These are phyloP conservation scores for Gnathonemus echidnorhynchus DNA, from an alignment of 2,113 vertebrate genomes.

Conservation along the genomic window DNA sequence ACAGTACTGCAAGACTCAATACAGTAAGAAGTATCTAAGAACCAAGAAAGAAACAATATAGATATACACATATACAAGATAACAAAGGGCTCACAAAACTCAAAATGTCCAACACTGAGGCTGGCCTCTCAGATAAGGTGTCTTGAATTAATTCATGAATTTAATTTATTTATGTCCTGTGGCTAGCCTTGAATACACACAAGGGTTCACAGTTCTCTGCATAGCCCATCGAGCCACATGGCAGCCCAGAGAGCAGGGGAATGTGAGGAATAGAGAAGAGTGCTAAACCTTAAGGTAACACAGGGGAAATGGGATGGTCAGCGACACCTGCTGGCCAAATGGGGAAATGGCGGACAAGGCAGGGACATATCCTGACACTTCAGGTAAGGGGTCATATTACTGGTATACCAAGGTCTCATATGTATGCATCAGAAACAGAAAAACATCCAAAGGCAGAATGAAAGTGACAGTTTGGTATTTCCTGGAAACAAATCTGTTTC, in stretches of 20 bases:
- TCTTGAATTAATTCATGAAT: neutral
- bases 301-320: neutral
- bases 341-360: neutral
- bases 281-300: neutral
- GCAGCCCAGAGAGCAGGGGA: neutral
- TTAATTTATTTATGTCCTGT: neutral
- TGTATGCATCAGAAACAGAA: neutral
- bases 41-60: neutral
- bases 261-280: neutral
- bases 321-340: neutral
- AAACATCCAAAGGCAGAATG: neutral
- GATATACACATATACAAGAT: neutral
- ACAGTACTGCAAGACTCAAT: neutral
- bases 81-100: neutral
- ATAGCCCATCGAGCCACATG: neutral
- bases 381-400: neutral
- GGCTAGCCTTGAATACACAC: neutral
- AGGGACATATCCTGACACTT: neutral
- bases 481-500: neutral
- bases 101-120: neutral
- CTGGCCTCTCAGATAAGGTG: neutral
- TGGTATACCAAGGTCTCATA: neutral
- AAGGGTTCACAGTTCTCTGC: neutral
- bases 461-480: neutral
- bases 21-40: neutral